phyloP scores from a whole-genome alignment of 2,888 invertebrate species.

The Hydrotaea diabolus region DNA sequence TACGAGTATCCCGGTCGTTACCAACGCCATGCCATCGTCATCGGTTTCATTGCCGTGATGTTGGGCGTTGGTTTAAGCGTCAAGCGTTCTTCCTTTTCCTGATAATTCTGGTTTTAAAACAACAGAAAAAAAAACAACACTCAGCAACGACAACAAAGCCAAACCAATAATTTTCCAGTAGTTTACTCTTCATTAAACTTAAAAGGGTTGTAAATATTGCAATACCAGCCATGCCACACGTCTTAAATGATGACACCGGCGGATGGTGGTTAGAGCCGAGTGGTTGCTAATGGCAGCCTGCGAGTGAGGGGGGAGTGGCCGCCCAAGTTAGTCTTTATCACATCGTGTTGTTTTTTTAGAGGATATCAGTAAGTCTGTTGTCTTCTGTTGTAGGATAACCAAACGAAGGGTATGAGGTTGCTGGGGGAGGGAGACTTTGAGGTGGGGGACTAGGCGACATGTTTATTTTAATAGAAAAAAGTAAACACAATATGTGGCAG shows the following conservation, averaged over 20 bases:
- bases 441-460: not conserved
- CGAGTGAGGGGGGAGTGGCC: not conserved
- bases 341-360: not conserved
- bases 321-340: slow-evolving; percentile 1
- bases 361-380: not conserved
- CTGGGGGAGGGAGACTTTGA: not conserved
- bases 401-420: not conserved
- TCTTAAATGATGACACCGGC: slow-evolving; percentile 10
- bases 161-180: slow-evolving; percentile 58
- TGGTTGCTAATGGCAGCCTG: not conserved
- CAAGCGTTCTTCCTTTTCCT: slow-evolving; percentile 50
- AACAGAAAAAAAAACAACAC: not conserved
- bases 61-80: not conserved
- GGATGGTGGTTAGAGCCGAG: slow-evolving; percentile 8
- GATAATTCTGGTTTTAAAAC: slow-evolving; percentile 17
- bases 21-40: not conserved
- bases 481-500: not conserved
- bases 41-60: not conserved
- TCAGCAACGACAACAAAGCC: not conserved
- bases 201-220: slow-evolving; percentile 56
- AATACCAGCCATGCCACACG: not conserved
- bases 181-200: slow-evolving; percentile 64
- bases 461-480: slow-evolving; percentile 25
- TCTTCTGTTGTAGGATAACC: slow-evolving; percentile 9
- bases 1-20: slow-evolving; percentile 2